phyloP scores from a whole-genome alignment of 2,797 vertebrate genomes.

The Sebastes miniatus region DNA sequence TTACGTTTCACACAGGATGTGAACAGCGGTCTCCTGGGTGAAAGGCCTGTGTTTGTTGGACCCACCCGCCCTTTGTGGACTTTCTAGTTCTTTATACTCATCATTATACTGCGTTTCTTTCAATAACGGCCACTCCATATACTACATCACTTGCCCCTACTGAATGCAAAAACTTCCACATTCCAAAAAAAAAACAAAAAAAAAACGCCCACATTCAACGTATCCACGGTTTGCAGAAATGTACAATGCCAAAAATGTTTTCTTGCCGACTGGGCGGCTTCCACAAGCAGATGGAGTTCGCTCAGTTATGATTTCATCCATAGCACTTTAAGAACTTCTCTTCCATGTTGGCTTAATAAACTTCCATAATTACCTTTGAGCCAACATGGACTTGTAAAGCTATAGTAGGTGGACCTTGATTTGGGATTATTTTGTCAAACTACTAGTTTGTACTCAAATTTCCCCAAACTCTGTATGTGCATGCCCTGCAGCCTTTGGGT shows the following conservation, averaged over 20 bases:
- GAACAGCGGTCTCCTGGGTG: not conserved
- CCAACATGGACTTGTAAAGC: not conserved
- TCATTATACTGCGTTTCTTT: not conserved
- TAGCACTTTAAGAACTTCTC: not conserved
- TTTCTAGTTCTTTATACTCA: not conserved
- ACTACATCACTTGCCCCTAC: not conserved
- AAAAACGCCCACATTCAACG: not conserved
- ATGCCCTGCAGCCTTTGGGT: not conserved
- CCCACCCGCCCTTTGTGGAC: not conserved
- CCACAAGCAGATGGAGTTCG: not conserved
- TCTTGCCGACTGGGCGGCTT: not conserved
- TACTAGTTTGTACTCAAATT: not conserved
- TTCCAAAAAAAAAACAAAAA: rapidly evolving
- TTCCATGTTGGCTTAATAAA: not conserved
- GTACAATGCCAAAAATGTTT: not conserved
- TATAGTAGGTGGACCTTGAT: not conserved
- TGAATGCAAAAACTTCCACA: too few relatives aligned
- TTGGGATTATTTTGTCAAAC: not conserved
- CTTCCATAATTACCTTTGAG: not conserved
- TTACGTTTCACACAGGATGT: not conserved
- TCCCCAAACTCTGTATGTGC: not conserved
- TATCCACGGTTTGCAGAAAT: not conserved
- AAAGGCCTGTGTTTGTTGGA: not conserved
- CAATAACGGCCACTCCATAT: not conserved
- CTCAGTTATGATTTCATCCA: not conserved